Conservation (phyloP, 2,888 invertebrate genomes). For the Erannis defoliaria region DNA sequence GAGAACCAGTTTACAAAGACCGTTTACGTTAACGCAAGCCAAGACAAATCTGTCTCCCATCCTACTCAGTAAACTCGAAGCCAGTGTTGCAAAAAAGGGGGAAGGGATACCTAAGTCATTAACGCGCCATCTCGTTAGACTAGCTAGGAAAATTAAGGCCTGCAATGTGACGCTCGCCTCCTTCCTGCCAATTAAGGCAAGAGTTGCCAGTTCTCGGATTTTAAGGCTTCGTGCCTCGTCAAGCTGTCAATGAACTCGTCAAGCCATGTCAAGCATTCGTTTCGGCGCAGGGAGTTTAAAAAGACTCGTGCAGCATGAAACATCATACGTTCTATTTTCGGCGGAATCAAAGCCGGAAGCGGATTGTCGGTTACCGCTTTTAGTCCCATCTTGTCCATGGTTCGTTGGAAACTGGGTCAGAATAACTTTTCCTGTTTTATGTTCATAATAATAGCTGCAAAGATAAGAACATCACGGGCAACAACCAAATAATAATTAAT, state of each 20-base stretch:
- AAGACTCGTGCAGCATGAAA: conserved; percentile 8
- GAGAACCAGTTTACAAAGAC: neutral
- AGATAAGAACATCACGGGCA: no score
- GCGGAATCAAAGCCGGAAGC: conserved; percentile 12
- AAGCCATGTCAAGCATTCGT: conserved; percentile 6
- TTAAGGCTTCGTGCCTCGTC: conserved; percentile 27
- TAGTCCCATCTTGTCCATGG: conserved; percentile 8
- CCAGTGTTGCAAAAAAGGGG: conserved; percentile 35
- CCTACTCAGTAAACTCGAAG: conserved; percentile 10
- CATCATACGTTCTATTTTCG: conserved; percentile 16
- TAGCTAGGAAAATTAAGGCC: conserved; percentile 40
- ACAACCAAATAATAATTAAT: neutral
- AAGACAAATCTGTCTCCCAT: neutral
- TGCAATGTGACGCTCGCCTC: conserved; percentile 30
- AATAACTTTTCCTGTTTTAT: neutral
- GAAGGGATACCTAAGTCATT: conserved; percentile 41
- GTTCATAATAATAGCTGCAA: no score
- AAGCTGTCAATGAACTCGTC: conserved; percentile 20
- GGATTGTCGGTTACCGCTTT: conserved; percentile 16
- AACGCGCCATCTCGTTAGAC: conserved; percentile 41
- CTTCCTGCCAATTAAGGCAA: conserved; percentile 33
- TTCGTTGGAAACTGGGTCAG: conserved; percentile 11
- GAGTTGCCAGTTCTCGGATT: conserved; percentile 30
- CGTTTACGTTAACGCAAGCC: neutral
- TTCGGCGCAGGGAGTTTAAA: conserved; percentile 11